These are phyloP conservation scores for Pseudolycoriella hygida DNA, from an alignment of 2,888 invertebrate genomes.

Conservation along the genomic window DNA sequence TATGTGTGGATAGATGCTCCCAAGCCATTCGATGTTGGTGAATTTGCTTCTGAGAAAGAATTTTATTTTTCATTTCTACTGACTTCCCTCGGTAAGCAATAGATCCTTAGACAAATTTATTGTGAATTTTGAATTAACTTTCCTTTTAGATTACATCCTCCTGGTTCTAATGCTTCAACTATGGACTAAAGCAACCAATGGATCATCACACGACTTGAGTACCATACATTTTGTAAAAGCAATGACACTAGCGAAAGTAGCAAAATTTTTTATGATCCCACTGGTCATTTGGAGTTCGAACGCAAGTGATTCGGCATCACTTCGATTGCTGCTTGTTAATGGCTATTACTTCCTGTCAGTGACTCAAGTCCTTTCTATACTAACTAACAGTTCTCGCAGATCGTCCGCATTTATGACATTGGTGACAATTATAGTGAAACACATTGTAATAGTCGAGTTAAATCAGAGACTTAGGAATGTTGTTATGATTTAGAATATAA, in stretches of 20 bases:
- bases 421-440: background rate
- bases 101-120: background rate
- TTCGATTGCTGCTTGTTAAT: constrained; percentile 41
- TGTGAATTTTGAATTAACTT: constrained; percentile 1
- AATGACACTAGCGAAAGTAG: constrained; percentile 39
- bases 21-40: constrained; percentile 18
- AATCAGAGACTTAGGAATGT: background rate
- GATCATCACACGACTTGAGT: too few species aligned
- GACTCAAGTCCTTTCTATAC: constrained; percentile 37
- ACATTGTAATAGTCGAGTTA: background rate
- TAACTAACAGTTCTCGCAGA: too few species aligned
- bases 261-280: constrained; percentile 40
- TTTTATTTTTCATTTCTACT: constrained; percentile 38
- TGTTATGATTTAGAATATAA: background rate
- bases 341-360: constrained; percentile 45
- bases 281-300: constrained; percentile 41
- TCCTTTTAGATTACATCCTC: background rate
- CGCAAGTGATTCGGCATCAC: constrained; percentile 16
- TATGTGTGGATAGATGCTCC: constrained; percentile 39
- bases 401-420: too few species aligned
- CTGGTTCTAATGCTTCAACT: background rate
- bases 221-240: constrained; percentile 25
- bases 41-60: constrained; percentile 38
- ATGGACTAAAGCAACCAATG: background rate
- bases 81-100: constrained; percentile 28